Percentiles rank a stretch among this genome's conserved stretches.
phyloP scores from a whole-genome alignment of 2,888 invertebrate species.

The Formica aserva region DNA sequence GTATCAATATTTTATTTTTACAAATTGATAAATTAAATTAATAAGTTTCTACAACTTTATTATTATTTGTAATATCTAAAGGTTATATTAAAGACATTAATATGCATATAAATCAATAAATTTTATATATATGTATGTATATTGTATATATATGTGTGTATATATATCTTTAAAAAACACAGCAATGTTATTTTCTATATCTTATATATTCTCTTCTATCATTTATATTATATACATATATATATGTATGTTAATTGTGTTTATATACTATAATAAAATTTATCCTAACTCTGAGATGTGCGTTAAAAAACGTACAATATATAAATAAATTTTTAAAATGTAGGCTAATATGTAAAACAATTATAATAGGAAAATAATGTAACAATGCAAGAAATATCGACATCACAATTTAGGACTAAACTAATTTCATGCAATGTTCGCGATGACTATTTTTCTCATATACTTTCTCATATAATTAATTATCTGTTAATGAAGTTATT shows the following conservation, averaged over 20 bases:
- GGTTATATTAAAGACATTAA: not conserved
- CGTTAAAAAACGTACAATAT: not conserved
- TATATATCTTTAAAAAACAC: not conserved
- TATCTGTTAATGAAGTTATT: slow-evolving; percentile 11
- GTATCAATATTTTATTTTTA: not conserved
- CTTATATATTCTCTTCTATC: not conserved
- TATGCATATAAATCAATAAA: slow-evolving; percentile 6
- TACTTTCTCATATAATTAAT: not conserved
- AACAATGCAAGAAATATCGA: not conserved
- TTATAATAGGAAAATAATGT: slow-evolving; percentile 1
- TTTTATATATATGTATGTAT: not conserved
- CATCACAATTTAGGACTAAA: slow-evolving; percentile 12
- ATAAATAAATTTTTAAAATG: slow-evolving; percentile 9
- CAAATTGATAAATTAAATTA: slow-evolving; percentile 27
- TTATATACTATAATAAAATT: slow-evolving; percentile 7
- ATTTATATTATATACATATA: not conserved
- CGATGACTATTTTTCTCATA: not conserved
- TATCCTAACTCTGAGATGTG: not conserved
- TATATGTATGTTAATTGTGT: not conserved
- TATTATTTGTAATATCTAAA: not conserved
- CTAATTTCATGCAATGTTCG: slow-evolving; percentile 4
- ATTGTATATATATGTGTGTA: slow-evolving; percentile 16
- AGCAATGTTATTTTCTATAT: not conserved
- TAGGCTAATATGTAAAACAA: not conserved
- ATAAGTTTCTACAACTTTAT: not conserved